These are phyloP conservation scores for Anhinga anhinga DNA, from an alignment of 2,113 vertebrate species.

Conservation along the genomic window DNA sequence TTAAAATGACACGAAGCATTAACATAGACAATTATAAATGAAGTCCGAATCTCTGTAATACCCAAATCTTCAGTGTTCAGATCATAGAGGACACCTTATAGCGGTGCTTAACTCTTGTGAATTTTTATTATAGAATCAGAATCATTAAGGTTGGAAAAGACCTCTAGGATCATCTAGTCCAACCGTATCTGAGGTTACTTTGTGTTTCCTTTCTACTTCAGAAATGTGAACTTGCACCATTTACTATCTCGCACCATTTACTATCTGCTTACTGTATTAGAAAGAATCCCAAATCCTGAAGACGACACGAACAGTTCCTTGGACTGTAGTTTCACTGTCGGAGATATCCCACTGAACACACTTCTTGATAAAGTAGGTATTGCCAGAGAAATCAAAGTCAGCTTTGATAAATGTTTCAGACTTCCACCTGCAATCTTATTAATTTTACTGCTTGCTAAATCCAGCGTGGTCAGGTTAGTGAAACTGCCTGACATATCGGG, in stretches of 20 bases:
- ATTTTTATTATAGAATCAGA: background rate
- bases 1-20: too few species aligned
- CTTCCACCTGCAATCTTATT: background rate
- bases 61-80: background rate
- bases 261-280: conserved; percentile 9
- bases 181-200: background rate
- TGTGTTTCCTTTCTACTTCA: background rate
- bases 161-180: too few species aligned
- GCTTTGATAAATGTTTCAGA: conserved; percentile 21
- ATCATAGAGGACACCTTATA: too few species aligned
- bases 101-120: too few species aligned
- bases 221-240: background rate
- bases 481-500: conserved; percentile 1
- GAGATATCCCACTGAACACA: conserved; percentile 23
- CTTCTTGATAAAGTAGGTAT: conserved; percentile 45
- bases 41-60: background rate
- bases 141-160: too few species aligned
- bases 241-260: too few species aligned
- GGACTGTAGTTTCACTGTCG: conserved; percentile 51
- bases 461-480: conserved; percentile 31
- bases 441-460: conserved; percentile 65
- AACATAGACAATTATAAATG: background rate
- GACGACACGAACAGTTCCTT: conserved; percentile 74
- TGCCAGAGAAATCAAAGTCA: conserved; percentile 63
- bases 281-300: conserved; percentile 49